phyloP scores from a whole-genome alignment of 1,140 invertebrate species.

The Condylostylus longicornis region DNA sequence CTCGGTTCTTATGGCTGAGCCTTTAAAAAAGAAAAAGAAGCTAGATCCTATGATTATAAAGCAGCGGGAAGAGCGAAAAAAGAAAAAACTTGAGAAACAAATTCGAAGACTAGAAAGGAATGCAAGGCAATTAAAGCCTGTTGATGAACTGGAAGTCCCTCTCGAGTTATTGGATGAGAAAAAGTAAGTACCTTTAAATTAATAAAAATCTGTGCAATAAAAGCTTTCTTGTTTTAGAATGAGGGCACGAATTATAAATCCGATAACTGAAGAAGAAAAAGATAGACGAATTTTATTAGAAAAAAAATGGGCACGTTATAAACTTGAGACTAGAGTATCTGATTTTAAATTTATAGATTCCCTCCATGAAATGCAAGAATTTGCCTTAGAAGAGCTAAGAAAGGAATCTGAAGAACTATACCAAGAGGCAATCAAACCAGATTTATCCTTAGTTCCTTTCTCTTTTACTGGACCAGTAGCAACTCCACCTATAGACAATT shows the following conservation, averaged over 20 bases:
- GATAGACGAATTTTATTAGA: slow-evolving; percentile 41
- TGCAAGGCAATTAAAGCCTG: slow-evolving; percentile 62
- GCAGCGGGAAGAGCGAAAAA: slow-evolving; percentile 60
- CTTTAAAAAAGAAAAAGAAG: slow-evolving; percentile 76
- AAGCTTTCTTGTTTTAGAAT: slow-evolving; percentile 33
- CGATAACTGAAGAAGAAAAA: slow-evolving; percentile 34
- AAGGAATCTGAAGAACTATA: slow-evolving; percentile 69
- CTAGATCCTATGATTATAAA: slow-evolving; percentile 64
- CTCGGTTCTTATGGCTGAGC: slow-evolving; percentile 43
- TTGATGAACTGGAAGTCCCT: slow-evolving; percentile 63
- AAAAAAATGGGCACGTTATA: slow-evolving; percentile 61
- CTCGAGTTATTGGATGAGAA: slow-evolving; percentile 46
- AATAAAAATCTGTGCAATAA: neutral
- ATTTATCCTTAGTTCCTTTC: slow-evolving; percentile 50
- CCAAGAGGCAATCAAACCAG: slow-evolving; percentile 62
- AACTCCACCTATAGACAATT: slow-evolving; percentile 65
- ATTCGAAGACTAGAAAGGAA: slow-evolving; percentile 64
- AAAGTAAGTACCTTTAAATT: slow-evolving; percentile 36
- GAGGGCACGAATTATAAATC: slow-evolving; percentile 33
- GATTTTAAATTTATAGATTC: slow-evolving; percentile 53
- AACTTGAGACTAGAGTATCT: slow-evolving; percentile 40
- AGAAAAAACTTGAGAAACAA: slow-evolving; percentile 66
- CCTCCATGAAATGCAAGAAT: slow-evolving; percentile 50
- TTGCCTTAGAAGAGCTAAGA: slow-evolving; percentile 59
- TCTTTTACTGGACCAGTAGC: slow-evolving; percentile 48